A percentile compares a stretch with the other conserved stretches of the same genome.
Evolutionary conservation across 2,888 invertebrate species (phyloP).

Genomic region (Temnothorax unifasciatus): DNA sequence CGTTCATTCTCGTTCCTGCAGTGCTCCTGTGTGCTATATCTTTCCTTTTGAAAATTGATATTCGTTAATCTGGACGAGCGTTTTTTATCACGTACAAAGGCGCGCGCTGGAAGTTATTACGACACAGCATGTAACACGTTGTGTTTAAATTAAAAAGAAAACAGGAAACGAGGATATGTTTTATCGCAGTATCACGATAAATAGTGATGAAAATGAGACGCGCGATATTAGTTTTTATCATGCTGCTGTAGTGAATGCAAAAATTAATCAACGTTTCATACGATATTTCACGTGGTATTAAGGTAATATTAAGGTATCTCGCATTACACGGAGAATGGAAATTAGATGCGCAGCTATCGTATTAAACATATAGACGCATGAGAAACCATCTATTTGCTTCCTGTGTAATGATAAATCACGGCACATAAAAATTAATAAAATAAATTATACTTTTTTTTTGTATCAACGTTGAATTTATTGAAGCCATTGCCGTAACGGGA

Average conservation of each 20-base stretch:
- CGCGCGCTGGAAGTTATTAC: neutral
- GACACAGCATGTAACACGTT: neutral
- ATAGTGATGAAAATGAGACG: neutral
- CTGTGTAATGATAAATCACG: slow-evolving; percentile 3
- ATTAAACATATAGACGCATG: neutral
- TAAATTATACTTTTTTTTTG: slow-evolving; percentile 25
- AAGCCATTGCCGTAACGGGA: slow-evolving; percentile 3
- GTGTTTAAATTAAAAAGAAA: neutral
- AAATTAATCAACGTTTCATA: slow-evolving; percentile 10
- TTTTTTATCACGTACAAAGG: slow-evolving; percentile 9
- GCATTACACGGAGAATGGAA: neutral
- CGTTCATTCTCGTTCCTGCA: slow-evolving; percentile 31
- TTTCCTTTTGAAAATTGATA: slow-evolving; percentile 27
- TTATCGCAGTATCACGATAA: neutral
- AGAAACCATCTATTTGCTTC: neutral
- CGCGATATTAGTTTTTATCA: slow-evolving; percentile 10
- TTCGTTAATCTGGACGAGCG: slow-evolving; percentile 25
- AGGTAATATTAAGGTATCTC: neutral
- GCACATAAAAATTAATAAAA: slow-evolving; percentile 18
- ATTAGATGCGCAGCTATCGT: neutral
- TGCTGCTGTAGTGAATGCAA: neutral
- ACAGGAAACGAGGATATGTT: neutral
- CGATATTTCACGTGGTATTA: neutral
- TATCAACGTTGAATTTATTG: slow-evolving; percentile 28
- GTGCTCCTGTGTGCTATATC: slow-evolving; percentile 13